A percentile compares a stretch with the other conserved stretches of the same genome.
phyloP scores from a whole-genome alignment of 2,888 invertebrate species.

The Mycogona germanica region DNA sequence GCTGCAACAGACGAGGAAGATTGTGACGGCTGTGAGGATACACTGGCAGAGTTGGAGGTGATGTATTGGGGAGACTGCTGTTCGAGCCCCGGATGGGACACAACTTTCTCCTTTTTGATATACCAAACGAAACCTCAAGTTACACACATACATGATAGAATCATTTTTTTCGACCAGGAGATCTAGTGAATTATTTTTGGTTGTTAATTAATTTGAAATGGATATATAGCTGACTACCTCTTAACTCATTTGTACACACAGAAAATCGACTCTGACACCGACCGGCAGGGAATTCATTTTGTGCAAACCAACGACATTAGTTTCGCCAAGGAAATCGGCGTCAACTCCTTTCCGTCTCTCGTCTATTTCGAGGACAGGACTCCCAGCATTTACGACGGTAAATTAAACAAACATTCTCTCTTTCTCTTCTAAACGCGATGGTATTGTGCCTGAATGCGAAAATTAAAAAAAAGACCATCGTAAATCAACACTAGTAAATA shows the following conservation, averaged over 20 bases:
- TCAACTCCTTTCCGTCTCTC: conserved; percentile 80
- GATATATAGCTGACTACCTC: no score
- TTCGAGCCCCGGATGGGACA: no score
- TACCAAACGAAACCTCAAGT: no score
- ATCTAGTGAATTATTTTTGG: no score
- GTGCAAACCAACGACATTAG: conserved; percentile 85
- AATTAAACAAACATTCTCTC: no score
- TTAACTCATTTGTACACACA: no score
- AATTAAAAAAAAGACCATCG: background rate
- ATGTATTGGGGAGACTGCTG: no score
- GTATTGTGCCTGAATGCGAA: background rate
- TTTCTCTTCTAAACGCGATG: background rate
- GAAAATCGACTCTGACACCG: conserved; percentile 53
- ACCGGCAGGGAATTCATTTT: conserved; percentile 84
- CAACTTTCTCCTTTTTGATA: no score
- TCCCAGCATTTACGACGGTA: conserved; percentile 90
- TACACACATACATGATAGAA: no score
- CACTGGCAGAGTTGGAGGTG: conserved; percentile 80
- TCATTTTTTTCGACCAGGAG: no score
- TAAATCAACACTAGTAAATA: no score
- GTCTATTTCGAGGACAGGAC: conserved; percentile 89
- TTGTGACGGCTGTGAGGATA: conserved; percentile 63
- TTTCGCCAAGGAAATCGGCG: conserved; percentile 78
- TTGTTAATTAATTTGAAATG: no score
- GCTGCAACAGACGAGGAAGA: conserved; percentile 57